Evolutionary conservation across 1,140 invertebrate species (phyloP).

Genomic region (Andrena cerasifolii): DNA sequence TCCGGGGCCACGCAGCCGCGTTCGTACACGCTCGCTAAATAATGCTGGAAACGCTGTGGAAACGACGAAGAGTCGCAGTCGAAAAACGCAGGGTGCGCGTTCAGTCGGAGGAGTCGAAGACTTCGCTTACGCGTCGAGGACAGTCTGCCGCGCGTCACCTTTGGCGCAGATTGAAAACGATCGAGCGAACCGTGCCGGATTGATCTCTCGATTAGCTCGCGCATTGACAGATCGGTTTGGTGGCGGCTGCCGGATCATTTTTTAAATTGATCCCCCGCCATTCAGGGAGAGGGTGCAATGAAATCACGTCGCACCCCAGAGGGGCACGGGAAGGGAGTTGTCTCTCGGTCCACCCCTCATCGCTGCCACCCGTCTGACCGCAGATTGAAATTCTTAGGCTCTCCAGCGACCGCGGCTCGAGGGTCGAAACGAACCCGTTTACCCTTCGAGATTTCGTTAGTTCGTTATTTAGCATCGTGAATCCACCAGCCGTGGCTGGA

Average conservation of each 20-base stretch:
- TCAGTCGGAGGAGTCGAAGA: no score
- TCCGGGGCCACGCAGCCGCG: conserved; percentile 22
- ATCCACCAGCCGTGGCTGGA: conserved; percentile 42
- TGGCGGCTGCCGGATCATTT: conserved; percentile 73
- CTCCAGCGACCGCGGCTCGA: conserved; percentile 40
- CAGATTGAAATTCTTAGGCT: conserved; percentile 82
- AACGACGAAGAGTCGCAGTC: not conserved
- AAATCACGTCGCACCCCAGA: conserved; percentile 77
- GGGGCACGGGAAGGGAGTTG: conserved; percentile 66
- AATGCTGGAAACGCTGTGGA: conserved; percentile 18
- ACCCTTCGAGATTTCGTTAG: conserved; percentile 79
- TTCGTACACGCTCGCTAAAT: conserved; percentile 37
- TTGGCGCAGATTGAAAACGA: conserved; percentile 1
- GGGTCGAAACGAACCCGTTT: conserved; percentile 60
- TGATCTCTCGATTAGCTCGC: conserved; percentile 59
- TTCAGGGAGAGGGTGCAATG: conserved; percentile 63
- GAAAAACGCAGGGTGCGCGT: no score
- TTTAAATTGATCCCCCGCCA: conserved; percentile 72
- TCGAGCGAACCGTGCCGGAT: conserved; percentile 40
- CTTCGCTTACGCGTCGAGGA: not conserved
- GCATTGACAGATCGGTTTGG: conserved; percentile 53
- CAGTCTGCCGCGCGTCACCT: not conserved
- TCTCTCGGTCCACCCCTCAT: conserved; percentile 74
- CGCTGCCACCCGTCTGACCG: conserved; percentile 76
- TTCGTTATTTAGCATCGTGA: conserved; percentile 79